These are phyloP conservation scores for Keiferia lycopersicella DNA, from an alignment of 2,888 invertebrate species.

Conservation along the genomic window DNA sequence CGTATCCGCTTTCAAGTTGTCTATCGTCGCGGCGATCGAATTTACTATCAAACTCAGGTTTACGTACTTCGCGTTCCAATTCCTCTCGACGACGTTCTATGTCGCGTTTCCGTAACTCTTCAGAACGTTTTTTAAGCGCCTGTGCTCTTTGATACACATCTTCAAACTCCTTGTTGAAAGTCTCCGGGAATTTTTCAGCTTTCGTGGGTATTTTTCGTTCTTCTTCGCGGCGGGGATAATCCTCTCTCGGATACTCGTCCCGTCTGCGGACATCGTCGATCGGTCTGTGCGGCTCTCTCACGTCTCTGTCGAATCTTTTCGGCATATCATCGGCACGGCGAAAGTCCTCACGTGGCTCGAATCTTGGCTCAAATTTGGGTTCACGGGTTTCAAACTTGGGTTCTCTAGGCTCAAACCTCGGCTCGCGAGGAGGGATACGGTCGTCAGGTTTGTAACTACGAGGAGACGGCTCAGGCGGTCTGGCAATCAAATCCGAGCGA, in stretches of 20 bases:
- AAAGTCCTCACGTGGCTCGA: slow-evolving; percentile 26
- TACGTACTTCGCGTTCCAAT: slow-evolving; percentile 37
- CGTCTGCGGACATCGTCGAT: slow-evolving; percentile 9
- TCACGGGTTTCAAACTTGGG: slow-evolving; percentile 21
- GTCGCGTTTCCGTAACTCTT: slow-evolving; percentile 51
- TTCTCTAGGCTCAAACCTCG: slow-evolving; percentile 27
- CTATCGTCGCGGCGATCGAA: slow-evolving; percentile 16
- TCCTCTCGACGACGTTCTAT: slow-evolving; percentile 37
- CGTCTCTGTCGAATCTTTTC: slow-evolving; percentile 24
- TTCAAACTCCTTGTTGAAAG: slow-evolving; percentile 61
- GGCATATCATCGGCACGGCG: slow-evolving; percentile 10
- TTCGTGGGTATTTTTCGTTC: slow-evolving; percentile 31
- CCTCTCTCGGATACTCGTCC: slow-evolving; percentile 32
- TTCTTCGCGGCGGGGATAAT: slow-evolving; percentile 38
- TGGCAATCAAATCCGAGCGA: slow-evolving; percentile 30
- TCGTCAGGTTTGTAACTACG: slow-evolving; percentile 35
- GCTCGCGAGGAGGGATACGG: slow-evolving; percentile 28
- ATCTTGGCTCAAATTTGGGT: slow-evolving; percentile 9
- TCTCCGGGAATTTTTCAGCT: slow-evolving; percentile 30
- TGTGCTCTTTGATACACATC: slow-evolving; percentile 62
- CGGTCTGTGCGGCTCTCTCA: slow-evolving; percentile 18
- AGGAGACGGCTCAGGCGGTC: slow-evolving; percentile 26
- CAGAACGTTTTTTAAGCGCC: slow-evolving; percentile 61
- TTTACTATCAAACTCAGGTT: slow-evolving; percentile 23
- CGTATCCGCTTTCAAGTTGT: neutral